Conservation (phyloP, 2,797 vertebrate species). For the Knipowitschia caucasica region DNA sequence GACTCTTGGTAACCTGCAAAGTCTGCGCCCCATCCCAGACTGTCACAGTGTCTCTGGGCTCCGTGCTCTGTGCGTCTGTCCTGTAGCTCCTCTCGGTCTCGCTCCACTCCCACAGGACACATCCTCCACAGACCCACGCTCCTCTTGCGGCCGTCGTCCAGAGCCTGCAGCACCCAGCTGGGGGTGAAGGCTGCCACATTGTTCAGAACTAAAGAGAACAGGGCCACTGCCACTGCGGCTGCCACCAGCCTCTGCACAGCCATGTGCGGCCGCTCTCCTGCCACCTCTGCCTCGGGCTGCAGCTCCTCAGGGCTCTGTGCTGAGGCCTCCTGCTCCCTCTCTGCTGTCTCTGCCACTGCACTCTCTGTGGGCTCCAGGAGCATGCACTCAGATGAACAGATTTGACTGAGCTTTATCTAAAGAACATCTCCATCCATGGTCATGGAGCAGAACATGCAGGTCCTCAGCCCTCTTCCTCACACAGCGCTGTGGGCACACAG, state of each 20-base stretch:
- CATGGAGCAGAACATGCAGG: conserved; percentile 56
- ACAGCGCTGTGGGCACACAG: conserved; percentile 76
- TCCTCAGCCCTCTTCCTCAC: conserved; percentile 89
- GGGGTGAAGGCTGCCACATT: conserved; percentile 93
- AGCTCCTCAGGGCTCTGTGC: conserved; percentile 64
- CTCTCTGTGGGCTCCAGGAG: conserved; percentile 51
- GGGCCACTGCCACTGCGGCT: conserved; percentile 88
- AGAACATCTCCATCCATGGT: conserved; percentile 98
- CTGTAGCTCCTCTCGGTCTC: conserved; percentile 66
- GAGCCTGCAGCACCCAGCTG: conserved; percentile 91
- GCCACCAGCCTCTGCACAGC: conserved; percentile 91
- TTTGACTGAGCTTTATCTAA: conserved; percentile 76
- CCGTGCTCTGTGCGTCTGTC: conserved; percentile 59
- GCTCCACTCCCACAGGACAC: conserved; percentile 80
- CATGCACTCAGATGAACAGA: conserved; percentile 37
- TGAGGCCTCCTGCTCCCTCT: conserved; percentile 59
- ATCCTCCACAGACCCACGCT: conserved; percentile 94
- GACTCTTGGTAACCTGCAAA: conserved; percentile 90
- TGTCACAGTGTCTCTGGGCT: conserved; percentile 75
- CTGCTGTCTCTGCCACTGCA: conserved; percentile 42
- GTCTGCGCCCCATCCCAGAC: conserved; percentile 89
- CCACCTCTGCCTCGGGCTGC: conserved; percentile 48
- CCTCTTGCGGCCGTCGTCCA: conserved; percentile 90
- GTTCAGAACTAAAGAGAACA: conserved; percentile 93
- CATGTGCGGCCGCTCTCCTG: conserved; percentile 76